These are phyloP conservation scores for Esox niger DNA, from an alignment of 2,113 vertebrate species.

Conservation along the genomic window DNA sequence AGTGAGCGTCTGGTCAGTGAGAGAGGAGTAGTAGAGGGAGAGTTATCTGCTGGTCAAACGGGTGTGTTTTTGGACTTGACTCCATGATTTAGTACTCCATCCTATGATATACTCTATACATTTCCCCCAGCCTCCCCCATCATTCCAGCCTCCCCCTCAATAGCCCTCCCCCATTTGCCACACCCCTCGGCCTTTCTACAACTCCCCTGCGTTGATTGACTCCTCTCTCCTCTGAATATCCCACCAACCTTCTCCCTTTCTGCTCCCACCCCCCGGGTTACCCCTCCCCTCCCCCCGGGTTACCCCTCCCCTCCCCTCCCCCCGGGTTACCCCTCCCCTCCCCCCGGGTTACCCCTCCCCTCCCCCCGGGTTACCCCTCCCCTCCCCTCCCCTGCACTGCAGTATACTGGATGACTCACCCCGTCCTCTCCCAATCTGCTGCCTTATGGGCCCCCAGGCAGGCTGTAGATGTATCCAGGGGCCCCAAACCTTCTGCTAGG, in stretches of 20 bases:
- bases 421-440: conserved; percentile 64
- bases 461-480: conserved; percentile 17
- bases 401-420: conserved; percentile 61
- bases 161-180: background rate
- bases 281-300: conserved; percentile 41
- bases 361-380: conserved; percentile 59
- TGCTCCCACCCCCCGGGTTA: conserved; percentile 12
- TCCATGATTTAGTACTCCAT: background rate
- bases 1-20: no score
- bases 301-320: conserved; percentile 23
- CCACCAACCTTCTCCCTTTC: conserved; percentile 20
- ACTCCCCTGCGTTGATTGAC: no score
- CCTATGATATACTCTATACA: background rate
- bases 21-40: no score
- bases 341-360: conserved; percentile 40
- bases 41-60: no score
- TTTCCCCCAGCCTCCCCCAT: background rate
- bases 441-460: background rate
- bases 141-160: conserved; percentile 15
- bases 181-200: background rate
- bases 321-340: conserved; percentile 35
- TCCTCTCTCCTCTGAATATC: conserved; percentile 35
- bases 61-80: no score
- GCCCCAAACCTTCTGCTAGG: background rate
- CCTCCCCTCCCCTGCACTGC: conserved; percentile 65